Conservation (phyloP, 1,140 invertebrate species). For the Lucilia cuprina region DNA sequence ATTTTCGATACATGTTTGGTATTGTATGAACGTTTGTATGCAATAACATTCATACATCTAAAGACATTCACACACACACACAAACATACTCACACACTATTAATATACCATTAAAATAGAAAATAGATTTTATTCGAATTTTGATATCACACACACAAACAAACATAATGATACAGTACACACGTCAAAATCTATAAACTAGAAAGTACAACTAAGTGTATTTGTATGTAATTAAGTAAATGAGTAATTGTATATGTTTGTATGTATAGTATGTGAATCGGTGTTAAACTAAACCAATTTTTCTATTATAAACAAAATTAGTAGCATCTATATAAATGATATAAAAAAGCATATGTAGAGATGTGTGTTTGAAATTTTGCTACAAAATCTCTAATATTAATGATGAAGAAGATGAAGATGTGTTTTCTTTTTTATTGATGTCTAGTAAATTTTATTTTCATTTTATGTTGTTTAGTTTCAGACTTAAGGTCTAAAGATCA, state of each 20-base stretch:
- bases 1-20: no score
- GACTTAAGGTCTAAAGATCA: conserved; percentile 13
- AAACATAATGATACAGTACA: not conserved
- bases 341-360: no score
- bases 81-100: not conserved
- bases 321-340: not conserved
- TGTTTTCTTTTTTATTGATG: not conserved
- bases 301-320: not conserved
- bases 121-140: not conserved
- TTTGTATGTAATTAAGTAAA: not conserved
- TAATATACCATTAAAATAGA: not conserved
- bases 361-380: not conserved
- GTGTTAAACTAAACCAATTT: not conserved
- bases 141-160: not conserved
- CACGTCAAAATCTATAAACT: not conserved
- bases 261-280: not conserved
- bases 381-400: not conserved
- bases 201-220: not conserved
- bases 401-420: not conserved
- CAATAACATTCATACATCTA: not conserved
- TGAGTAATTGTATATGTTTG: not conserved
- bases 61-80: no score
- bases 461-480: not conserved
- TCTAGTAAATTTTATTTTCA: not conserved
- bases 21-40: no score